These are phyloP conservation scores for Bicyclus anynana DNA, from an alignment of 1,140 invertebrate species.

Conservation along the genomic window DNA sequence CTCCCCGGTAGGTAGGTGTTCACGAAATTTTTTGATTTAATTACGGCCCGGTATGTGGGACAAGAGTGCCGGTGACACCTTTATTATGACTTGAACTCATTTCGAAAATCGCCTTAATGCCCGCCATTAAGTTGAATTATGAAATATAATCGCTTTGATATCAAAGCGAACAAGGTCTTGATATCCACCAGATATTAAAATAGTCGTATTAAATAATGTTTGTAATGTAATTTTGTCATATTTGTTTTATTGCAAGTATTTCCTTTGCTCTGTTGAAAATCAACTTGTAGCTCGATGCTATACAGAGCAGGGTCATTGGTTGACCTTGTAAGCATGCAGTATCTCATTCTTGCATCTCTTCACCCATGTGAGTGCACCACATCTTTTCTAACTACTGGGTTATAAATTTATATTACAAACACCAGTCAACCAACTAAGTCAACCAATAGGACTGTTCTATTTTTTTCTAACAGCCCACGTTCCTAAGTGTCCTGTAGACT, in stretches of 20 bases:
- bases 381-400: no score
- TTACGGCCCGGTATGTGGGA: constrained; percentile 13
- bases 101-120: constrained; percentile 10
- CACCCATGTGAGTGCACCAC: no score
- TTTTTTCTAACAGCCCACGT: no score
- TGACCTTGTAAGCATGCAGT: no score
- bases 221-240: neutral
- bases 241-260: neutral
- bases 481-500: no score
- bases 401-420: no score
- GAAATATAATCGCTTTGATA: constrained; percentile 18
- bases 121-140: constrained; percentile 19
- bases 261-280: no score
- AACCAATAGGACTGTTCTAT: no score
- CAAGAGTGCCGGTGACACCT: constrained; percentile 21
- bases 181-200: neutral
- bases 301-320: no score
- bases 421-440: no score
- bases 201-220: neutral
- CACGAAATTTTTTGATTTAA: constrained; percentile 3
- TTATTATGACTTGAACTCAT: constrained; percentile 15
- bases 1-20: neutral
- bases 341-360: no score
- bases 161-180: constrained; percentile 6
- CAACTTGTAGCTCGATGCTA: no score